Conservation (phyloP, 2,113 vertebrate genomes). For the Lipotes vexillifer region DNA sequence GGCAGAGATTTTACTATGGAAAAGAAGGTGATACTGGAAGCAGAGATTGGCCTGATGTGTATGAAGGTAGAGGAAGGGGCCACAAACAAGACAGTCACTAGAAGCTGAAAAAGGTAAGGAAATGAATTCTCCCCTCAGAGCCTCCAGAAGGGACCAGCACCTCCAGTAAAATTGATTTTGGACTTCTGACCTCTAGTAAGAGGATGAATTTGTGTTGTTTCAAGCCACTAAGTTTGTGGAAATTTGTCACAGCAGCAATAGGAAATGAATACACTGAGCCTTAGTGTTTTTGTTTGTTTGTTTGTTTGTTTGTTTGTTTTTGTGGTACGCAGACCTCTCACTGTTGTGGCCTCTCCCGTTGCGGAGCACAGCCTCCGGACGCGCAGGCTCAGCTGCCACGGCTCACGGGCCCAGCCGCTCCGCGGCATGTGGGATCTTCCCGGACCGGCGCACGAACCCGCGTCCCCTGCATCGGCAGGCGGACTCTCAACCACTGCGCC, state of each 20-base stretch:
- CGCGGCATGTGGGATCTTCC: no score
- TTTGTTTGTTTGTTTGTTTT: no score
- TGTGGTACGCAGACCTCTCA: no score
- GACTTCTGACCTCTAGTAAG: background rate
- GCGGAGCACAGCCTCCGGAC: no score
- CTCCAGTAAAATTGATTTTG: background rate
- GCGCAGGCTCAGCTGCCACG: no score
- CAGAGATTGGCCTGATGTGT: background rate
- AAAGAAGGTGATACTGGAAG: background rate
- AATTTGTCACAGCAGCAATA: background rate
- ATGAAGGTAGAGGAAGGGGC: background rate
- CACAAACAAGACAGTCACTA: background rate
- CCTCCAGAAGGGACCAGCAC: background rate
- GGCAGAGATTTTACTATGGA: background rate
- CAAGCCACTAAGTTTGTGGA: background rate
- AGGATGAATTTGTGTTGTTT: background rate
- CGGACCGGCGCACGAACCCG: no score
- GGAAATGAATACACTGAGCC: background rate
- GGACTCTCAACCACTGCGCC: no score
- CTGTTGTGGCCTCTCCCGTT: no score
- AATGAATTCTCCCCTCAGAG: background rate
- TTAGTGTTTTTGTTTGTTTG: background rate
- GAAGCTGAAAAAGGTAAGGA: background rate
- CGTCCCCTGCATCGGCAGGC: no score
- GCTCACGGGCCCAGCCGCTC: no score